Percentiles rank a stretch among this genome's conserved stretches.
These are phyloP conservation scores for Drosophila affinis DNA, from an alignment of 2,888 invertebrate genomes.

Conservation along the genomic window DNA sequence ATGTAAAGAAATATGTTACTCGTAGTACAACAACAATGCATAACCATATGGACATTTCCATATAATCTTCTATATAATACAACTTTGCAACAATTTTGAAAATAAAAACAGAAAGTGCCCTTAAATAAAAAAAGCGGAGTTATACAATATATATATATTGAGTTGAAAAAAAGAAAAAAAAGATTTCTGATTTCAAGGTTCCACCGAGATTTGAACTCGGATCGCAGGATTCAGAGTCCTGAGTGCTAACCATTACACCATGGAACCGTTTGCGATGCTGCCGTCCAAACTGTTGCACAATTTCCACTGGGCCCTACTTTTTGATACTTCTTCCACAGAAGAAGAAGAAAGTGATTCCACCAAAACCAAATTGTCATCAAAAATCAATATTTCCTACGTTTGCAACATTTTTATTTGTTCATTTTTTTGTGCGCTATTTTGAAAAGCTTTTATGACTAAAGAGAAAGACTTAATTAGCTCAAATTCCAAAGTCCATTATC, in stretches of 20 bases:
- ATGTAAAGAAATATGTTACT: no score
- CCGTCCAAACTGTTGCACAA: accelerated
- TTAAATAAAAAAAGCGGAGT: no score
- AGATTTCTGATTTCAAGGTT: no score
- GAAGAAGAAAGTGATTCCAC: slow-evolving; percentile 5
- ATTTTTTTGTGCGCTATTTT: slow-evolving; percentile 48
- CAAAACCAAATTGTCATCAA: slow-evolving; percentile 3
- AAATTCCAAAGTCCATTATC: slow-evolving; percentile 59
- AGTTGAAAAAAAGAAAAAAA: no score
- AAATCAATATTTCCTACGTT: slow-evolving; percentile 21
- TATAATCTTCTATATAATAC: no score
- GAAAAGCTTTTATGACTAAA: slow-evolving; percentile 54
- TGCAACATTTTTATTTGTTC: slow-evolving; percentile 32
- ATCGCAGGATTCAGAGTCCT: slow-evolving; percentile 85
- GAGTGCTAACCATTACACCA: slow-evolving; percentile 86
- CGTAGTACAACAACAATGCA: no score
- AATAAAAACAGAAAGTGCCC: no score
- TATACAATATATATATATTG: no score
- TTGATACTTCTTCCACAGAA: not conserved
- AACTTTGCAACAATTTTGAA: no score
- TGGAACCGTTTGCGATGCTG: slow-evolving; percentile 81
- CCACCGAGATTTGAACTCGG: slow-evolving; percentile 85
- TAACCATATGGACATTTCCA: no score
- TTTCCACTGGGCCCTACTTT: not conserved
- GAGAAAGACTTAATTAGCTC: slow-evolving; percentile 55